These are phyloP conservation scores for Centropus unirufus DNA, from an alignment of 2,113 vertebrate species.

Conservation along the genomic window DNA sequence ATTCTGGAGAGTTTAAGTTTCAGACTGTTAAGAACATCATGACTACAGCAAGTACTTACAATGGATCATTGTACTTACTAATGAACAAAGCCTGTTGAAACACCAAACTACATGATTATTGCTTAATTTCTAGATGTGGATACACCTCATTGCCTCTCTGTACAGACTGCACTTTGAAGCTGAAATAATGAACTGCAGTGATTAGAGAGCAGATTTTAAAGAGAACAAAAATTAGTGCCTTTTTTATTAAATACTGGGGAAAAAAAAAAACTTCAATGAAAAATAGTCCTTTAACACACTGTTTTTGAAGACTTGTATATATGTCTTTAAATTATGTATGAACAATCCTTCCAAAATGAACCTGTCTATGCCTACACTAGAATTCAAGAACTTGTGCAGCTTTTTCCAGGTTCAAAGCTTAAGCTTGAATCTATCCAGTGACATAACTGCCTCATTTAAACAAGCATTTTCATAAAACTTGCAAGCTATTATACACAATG, in stretches of 20 bases:
- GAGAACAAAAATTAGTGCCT: conserved; percentile 33
- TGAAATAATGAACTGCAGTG: conserved; percentile 62
- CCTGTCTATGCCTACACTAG: not conserved
- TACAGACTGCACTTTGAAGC: conserved; percentile 60
- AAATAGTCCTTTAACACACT: conserved; percentile 20
- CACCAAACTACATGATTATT: conserved; percentile 63
- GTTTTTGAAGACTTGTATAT: conserved; percentile 4
- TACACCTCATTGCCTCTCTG: conserved; percentile 60
- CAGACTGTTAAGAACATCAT: conserved; percentile 41
- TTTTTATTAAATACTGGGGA: conserved; percentile 36
- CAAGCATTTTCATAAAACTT: not conserved
- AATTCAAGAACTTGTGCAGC: not conserved
- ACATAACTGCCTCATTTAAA: not conserved
- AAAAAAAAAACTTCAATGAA: not conserved
- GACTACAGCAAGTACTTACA: conserved; percentile 55
- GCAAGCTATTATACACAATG: not conserved
- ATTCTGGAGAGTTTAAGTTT: not conserved
- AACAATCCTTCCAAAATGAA: not conserved
- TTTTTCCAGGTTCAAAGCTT: not conserved
- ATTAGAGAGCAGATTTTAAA: conserved; percentile 55
- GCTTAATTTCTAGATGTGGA: conserved; percentile 68
- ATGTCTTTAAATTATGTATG: not conserved
- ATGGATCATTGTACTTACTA: conserved; percentile 63
- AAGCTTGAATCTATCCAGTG: not conserved
- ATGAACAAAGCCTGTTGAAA: conserved; percentile 65